A percentile compares a stretch with the other conserved stretches of the same genome.
These are phyloP conservation scores for Hyperopisus bebe DNA, from an alignment of 2,113 vertebrate genomes.

Conservation along the genomic window DNA sequence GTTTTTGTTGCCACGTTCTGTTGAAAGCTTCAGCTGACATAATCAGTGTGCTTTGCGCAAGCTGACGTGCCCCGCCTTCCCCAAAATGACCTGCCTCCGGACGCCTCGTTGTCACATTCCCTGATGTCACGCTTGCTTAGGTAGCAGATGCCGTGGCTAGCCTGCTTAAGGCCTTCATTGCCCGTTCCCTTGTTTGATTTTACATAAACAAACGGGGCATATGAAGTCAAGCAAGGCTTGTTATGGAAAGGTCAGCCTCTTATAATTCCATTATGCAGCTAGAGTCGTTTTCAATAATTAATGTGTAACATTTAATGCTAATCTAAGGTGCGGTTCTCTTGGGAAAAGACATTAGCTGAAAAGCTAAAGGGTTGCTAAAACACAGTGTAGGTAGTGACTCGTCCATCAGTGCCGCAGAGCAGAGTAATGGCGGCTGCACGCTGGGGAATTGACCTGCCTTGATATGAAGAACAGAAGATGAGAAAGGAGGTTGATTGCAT, in stretches of 20 bases:
- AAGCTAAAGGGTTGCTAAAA: background rate
- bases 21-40: background rate
- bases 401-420: background rate
- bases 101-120: background rate
- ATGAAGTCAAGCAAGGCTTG: slow-evolving; percentile 3
- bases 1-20: background rate
- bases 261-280: slow-evolving; percentile 8
- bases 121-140: background rate
- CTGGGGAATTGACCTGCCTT: slow-evolving; percentile 5
- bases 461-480: slow-evolving; percentile 19
- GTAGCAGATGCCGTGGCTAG: no score
- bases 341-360: background rate
- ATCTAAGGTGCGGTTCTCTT: background rate
- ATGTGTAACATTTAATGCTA: slow-evolving; percentile 1
- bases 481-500: slow-evolving; percentile 36
- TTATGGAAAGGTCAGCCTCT: slow-evolving; percentile 8
- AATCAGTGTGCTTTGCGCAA: background rate
- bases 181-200: background rate
- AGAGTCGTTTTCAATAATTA: slow-evolving; percentile 1
- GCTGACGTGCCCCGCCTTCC: background rate
- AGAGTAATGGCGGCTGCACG: background rate
- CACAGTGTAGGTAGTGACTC: background rate
- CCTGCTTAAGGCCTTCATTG: background rate
- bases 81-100: background rate
- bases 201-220: background rate